Conservation (phyloP, 23 tunicate genomes). For the Halocynthia roretzi region DNA sequence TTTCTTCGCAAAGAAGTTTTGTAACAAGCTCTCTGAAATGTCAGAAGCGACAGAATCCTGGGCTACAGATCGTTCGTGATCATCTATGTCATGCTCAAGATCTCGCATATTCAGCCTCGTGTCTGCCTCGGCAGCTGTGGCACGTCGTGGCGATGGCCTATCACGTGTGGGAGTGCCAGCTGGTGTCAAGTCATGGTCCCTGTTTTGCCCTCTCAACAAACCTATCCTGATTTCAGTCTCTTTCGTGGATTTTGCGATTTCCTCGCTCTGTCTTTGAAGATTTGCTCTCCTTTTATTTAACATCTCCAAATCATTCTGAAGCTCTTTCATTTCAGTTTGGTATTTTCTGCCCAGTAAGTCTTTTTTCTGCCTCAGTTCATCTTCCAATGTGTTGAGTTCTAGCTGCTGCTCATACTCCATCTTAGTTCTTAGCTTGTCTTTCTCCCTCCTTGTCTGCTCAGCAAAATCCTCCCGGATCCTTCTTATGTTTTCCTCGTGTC, state of each 20-base stretch:
- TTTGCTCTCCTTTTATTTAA: slow-evolving; percentile 36
- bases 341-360: slow-evolving; percentile 25
- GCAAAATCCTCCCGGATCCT: slow-evolving; percentile 34
- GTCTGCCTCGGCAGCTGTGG: neutral
- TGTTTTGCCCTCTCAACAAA: neutral
- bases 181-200: neutral
- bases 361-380: slow-evolving; percentile 40
- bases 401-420: slow-evolving; percentile 47
- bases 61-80: slow-evolving; percentile 5
- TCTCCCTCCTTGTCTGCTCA: slow-evolving; percentile 35
- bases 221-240: neutral
- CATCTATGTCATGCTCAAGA: neutral
- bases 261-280: slow-evolving; percentile 32
- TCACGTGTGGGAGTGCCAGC: neutral
- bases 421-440: slow-evolving; percentile 28
- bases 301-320: slow-evolving; percentile 56
- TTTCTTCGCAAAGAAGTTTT: slow-evolving; percentile 17
- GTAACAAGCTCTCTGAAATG: neutral
- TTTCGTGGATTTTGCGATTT: slow-evolving; percentile 19
- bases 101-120: slow-evolving; percentile 11
- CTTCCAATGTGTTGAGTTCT: slow-evolving; percentile 32
- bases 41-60: slow-evolving; percentile 12
- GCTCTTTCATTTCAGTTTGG: slow-evolving; percentile 31
- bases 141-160: neutral
- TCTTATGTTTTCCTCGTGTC: slow-evolving; percentile 32